A percentile compares a stretch with the other conserved stretches of the same genome.
Conservation (phyloP, 2,113 vertebrate genomes). For the Mystacornis crossleyi region DNA sequence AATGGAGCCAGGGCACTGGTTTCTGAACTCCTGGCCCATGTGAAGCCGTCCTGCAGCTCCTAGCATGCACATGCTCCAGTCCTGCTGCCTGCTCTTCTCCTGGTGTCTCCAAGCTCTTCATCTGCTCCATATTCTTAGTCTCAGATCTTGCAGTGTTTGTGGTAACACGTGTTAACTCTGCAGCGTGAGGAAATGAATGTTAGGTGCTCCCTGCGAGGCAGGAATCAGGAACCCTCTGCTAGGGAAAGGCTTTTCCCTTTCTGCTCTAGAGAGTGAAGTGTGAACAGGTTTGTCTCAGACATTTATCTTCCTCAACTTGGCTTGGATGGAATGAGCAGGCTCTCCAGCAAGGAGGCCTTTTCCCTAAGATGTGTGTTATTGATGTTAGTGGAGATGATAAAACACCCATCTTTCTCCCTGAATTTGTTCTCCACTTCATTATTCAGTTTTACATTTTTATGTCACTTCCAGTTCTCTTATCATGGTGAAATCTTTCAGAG, state of each 20-base stretch:
- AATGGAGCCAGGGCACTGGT: background rate
- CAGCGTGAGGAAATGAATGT: background rate
- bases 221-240: background rate
- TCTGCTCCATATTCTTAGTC: background rate
- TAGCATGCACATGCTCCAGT: accelerated
- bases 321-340: background rate
- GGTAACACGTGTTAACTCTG: background rate
- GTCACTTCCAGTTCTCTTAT: constrained; percentile 3
- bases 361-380: background rate
- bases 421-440: background rate
- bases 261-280: background rate
- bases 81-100: background rate
- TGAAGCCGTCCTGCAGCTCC: background rate
- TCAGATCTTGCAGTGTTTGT: background rate
- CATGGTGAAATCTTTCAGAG: background rate
- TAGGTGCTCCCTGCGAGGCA: background rate
- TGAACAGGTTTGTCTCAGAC: background rate
- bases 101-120: background rate
- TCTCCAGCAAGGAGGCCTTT: background rate
- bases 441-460: constrained; percentile 14
- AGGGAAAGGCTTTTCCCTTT: background rate
- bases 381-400: background rate
- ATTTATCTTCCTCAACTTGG: background rate
- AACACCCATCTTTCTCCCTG: background rate
- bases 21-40: background rate